Evolutionary conservation across 2,888 invertebrate species (phyloP).

Genomic region (Mimachlamys varia): DNA sequence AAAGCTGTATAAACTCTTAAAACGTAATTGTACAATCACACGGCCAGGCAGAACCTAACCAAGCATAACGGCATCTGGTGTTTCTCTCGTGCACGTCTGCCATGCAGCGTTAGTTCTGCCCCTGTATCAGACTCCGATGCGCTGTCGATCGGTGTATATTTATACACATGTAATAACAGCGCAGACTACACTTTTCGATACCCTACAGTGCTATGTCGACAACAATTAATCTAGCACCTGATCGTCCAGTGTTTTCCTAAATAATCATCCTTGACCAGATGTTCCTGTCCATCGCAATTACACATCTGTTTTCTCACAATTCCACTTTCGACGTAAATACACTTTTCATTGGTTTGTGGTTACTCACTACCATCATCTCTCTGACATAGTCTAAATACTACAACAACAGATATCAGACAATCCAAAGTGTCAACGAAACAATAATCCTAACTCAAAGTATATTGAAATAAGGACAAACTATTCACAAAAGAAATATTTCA

Average conservation of each 20-base stretch:
- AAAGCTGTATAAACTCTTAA: constrained; percentile 8
- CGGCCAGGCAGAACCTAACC: neutral
- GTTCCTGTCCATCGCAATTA: neutral
- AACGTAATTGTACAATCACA: constrained; percentile 26
- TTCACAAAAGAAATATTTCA: no score
- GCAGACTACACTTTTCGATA: neutral
- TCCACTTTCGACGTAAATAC: no score
- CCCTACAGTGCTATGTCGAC: neutral
- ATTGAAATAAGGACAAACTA: no score
- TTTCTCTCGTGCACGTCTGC: constrained; percentile 3
- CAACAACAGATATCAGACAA: no score
- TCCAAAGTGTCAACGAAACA: no score
- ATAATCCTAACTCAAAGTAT: no score
- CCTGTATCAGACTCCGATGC: neutral
- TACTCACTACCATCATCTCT: neutral
- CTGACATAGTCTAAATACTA: neutral
- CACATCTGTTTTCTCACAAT: no score
- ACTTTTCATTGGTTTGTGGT: no score
- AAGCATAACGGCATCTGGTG: neutral
- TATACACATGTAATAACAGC: neutral
- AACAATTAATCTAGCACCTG: constrained; percentile 21
- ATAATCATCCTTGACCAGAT: constrained; percentile 2
- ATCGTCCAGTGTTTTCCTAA: neutral
- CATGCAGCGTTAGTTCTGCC: neutral
- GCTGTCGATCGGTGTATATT: neutral